Evolutionary conservation across 1,140 invertebrate genomes (phyloP).

Genomic region (Drosophila murphyi): DNA sequence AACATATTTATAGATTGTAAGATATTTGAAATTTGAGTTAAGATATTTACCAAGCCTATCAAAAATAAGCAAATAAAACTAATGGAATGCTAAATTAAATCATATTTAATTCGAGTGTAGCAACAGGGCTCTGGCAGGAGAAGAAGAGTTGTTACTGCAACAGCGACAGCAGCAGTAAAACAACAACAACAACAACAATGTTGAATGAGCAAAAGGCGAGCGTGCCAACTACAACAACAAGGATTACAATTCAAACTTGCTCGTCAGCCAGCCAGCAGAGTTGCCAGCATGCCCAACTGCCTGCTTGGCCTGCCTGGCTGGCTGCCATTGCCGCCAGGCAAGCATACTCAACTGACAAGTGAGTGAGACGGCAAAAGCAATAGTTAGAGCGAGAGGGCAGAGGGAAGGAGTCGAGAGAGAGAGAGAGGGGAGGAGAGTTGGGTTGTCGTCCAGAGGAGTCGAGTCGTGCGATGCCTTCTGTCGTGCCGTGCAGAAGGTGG

Average conservation of each 20-base stretch:
- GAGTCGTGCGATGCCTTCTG: slow-evolving; percentile 35
- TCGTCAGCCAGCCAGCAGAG: slow-evolving; percentile 52
- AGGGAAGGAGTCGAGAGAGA: slow-evolving; percentile 1
- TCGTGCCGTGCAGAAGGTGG: slow-evolving; percentile 65
- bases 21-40: too few relatives aligned
- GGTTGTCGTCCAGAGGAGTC: not conserved
- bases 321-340: slow-evolving; percentile 62
- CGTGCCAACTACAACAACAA: slow-evolving; percentile 76
- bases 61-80: too few relatives aligned
- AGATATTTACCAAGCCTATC: too few relatives aligned
- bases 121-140: slow-evolving; percentile 5
- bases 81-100: not conserved
- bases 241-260: slow-evolving; percentile 81
- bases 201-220: slow-evolving; percentile 53
- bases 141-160: slow-evolving; percentile 62
- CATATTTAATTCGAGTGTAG: not conserved
- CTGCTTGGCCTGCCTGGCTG: slow-evolving; percentile 50
- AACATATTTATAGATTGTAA: too few relatives aligned
- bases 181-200: slow-evolving; percentile 30
- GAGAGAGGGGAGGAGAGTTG: not conserved
- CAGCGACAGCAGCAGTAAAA: slow-evolving; percentile 29
- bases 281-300: not conserved
- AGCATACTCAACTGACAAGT: slow-evolving; percentile 8
- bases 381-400: not conserved
- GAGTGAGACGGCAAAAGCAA: not conserved